Conservation (phyloP, 2,888 invertebrate species). For the Hipparchia semele region DNA sequence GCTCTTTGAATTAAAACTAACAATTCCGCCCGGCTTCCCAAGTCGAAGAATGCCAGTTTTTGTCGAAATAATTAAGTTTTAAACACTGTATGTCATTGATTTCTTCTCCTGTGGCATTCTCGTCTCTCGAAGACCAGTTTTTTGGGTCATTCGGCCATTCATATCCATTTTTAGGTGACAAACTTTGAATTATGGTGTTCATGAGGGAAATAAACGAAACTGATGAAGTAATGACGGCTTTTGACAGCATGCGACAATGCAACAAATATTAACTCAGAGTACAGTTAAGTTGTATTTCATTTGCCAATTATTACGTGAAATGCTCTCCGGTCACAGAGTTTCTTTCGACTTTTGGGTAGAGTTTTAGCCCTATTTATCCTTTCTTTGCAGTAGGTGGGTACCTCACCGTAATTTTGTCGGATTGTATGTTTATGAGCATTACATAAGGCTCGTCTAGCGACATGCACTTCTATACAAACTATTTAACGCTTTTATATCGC, state of each 20-base stretch:
- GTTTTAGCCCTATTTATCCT: too few species aligned
- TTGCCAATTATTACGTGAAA: too few species aligned
- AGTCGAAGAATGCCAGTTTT: constrained; percentile 15
- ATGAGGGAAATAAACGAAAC: background rate
- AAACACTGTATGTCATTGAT: constrained; percentile 32
- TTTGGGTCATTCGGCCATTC: constrained; percentile 7
- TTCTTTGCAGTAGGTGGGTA: too few species aligned
- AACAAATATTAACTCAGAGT: background rate
- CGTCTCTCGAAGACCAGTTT: constrained; percentile 14
- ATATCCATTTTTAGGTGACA: constrained; percentile 18
- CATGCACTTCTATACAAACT: too few species aligned
- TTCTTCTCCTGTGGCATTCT: constrained; percentile 25
- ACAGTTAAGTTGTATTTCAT: too few species aligned
- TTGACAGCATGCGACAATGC: background rate
- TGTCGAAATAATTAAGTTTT: constrained; percentile 36
- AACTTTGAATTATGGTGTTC: constrained; percentile 17
- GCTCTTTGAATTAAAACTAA: constrained; percentile 39
- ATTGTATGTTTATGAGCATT: too few species aligned
- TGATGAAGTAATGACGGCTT: background rate
- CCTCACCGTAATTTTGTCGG: too few species aligned
- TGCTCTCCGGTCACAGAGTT: too few species aligned
- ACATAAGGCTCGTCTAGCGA: too few species aligned
- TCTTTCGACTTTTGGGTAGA: too few species aligned
- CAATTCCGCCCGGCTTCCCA: constrained; percentile 30
- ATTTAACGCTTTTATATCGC: too few species aligned